Conservation (phyloP, 2,113 vertebrate species). For the Osmerus eperlanus region DNA sequence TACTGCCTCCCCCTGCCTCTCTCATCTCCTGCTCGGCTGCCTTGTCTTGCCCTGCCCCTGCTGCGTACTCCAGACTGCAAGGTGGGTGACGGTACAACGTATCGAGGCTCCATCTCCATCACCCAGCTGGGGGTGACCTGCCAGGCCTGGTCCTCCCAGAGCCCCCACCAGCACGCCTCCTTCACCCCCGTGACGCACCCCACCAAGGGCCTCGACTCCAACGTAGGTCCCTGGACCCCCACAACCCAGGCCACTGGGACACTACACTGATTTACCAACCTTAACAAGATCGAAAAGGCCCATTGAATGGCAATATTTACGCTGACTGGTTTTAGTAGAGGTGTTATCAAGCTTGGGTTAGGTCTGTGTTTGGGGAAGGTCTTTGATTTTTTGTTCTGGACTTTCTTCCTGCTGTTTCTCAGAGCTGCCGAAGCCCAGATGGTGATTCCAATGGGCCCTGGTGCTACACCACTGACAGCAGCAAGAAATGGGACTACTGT, state of each 20-base stretch:
- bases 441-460: constrained; percentile 87
- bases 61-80: constrained; percentile 78
- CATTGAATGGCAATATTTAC: no score
- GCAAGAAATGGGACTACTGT: constrained; percentile 89
- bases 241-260: no score
- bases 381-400: neutral
- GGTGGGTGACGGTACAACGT: constrained; percentile 68
- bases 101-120: constrained; percentile 79
- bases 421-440: constrained; percentile 96
- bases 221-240: constrained; percentile 70
- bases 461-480: constrained; percentile 86
- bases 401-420: neutral
- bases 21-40: neutral
- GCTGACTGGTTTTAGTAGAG: neutral
- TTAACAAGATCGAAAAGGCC: no score
- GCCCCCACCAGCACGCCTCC: constrained; percentile 76
- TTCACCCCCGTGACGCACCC: constrained; percentile 81
- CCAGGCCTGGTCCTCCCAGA: constrained; percentile 83
- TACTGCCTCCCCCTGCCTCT: neutral
- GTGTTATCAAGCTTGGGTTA: neutral
- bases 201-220: constrained; percentile 77
- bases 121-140: constrained; percentile 78
- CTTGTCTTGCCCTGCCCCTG: neutral
- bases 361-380: neutral
- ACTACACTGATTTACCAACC: no score